Evolutionary conservation across 2,113 vertebrate genomes (phyloP), one percentile per base, ranked within the genome.

Genomic region (Noturus placidus): DNA sequence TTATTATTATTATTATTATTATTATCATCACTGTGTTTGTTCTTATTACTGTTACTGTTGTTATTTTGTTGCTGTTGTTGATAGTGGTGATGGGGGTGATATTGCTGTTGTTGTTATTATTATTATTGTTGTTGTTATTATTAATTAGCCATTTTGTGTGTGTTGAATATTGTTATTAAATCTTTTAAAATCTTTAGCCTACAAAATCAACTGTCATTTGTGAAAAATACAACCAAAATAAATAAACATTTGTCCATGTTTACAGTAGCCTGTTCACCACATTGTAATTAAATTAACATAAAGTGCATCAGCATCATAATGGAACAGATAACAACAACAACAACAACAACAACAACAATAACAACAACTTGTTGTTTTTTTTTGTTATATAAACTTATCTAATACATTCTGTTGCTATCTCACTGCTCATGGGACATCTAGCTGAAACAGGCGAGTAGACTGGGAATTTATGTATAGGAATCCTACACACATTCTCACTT

Each of bases 401-500:
- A 7, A 22, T 56, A 72, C 65, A 27, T 27, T 17, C n/a, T 30
- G 5, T 30, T 69, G 4, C n/a, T 86, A 14, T 52, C 5, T 50
- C 8, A 52, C 35, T 63, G 11, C 35, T 38, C 52, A 59, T 46
- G 38, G 25, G 10, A 30, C 14, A 20, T 65, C 67, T 9, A 56
- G 63, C 42, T 22, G 20, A 57, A 25, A 52, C 42, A 27, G 46
- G 17, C 10, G 11, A 50, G 27, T 67, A 50, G 20, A 13, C n/a
- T 61, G 35, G 57, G 70, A 85, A 77, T 50, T 25, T 85, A 42
- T 54, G 5, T 85, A 35, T 61, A 56, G 25, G 25, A 85, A 85
- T 77, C 35, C 33, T 57, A 52, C 46, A 27, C 15, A 13, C 9
- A 54, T 77, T 86, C 59, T 86, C 85, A 80, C 59, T 86, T 80